A percentile compares a stretch with the other conserved stretches of the same genome.
These are phyloP conservation scores for Elmis aenea DNA, from an alignment of 2,888 invertebrate species.

Conservation along the genomic window DNA sequence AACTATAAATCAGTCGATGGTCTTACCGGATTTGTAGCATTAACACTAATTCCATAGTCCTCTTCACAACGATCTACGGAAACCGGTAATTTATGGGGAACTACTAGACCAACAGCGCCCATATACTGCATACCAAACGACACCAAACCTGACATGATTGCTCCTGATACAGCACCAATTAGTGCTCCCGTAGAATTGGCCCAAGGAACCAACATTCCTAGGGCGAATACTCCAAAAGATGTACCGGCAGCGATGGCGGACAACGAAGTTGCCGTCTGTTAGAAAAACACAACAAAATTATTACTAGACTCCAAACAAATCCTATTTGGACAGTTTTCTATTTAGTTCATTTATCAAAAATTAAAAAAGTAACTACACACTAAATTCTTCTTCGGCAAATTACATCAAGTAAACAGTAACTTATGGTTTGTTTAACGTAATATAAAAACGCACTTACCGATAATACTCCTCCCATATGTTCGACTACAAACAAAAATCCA, in stretches of 20 bases:
- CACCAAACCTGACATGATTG: conserved; percentile 56
- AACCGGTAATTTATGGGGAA: conserved; percentile 54
- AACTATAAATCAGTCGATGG: background rate
- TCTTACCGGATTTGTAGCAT: conserved; percentile 43
- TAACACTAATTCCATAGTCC: conserved; percentile 31
- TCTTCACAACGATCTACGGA: conserved; percentile 46
- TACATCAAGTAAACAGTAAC: background rate
- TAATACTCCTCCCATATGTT: conserved; percentile 74
- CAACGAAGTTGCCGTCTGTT: conserved; percentile 65
- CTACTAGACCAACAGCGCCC: conserved; percentile 55
- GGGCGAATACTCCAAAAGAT: conserved; percentile 75
- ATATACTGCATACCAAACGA: conserved; percentile 66
- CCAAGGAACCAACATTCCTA: conserved; percentile 81
- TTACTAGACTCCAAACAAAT: too few species aligned
- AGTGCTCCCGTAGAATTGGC: conserved; percentile 64
- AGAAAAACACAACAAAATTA: too few species aligned
- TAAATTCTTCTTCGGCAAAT: too few species aligned
- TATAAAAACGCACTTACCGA: conserved; percentile 52
- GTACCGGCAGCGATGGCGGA: conserved; percentile 82
- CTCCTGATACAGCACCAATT: conserved; percentile 58
- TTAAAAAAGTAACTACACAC: too few species aligned
- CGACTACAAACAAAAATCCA: conserved; percentile 62
- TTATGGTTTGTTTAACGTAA: background rate
- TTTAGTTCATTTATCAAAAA: too few species aligned
- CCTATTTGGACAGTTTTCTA: too few species aligned